phyloP scores from a whole-genome alignment of 2,888 invertebrate genomes.

The Chrysomela aeneicollis region DNA sequence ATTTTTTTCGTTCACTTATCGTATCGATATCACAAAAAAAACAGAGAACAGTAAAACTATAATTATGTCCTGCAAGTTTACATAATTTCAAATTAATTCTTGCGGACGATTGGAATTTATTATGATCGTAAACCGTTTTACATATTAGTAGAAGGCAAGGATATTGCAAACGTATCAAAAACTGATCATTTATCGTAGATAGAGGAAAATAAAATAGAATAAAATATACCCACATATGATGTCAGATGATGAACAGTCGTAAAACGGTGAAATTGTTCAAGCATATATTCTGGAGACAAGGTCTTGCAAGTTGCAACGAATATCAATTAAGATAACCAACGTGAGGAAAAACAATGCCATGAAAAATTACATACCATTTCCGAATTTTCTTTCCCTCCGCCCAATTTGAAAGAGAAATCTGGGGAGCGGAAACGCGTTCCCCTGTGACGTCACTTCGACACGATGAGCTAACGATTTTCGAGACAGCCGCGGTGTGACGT shows the following conservation, averaged over 20 bases:
- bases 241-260: too few relatives aligned
- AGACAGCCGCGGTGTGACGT: background rate
- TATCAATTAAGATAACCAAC: too few relatives aligned
- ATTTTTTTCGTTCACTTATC: background rate
- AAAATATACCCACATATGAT: too few relatives aligned
- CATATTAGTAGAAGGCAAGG: background rate
- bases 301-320: too few relatives aligned
- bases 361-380: too few relatives aligned
- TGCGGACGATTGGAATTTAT: background rate
- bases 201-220: too few relatives aligned
- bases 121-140: background rate
- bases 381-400: background rate
- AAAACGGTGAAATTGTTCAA: too few relatives aligned
- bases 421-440: background rate
- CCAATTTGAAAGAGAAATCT: background rate
- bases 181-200: too few relatives aligned
- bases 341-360: too few relatives aligned
- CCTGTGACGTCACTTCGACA: background rate
- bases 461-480: conserved; percentile 1
- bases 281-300: too few relatives aligned
- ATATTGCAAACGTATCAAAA: background rate
- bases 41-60: too few relatives aligned
- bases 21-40: background rate
- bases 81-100: background rate
- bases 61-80: background rate